Evolutionary conservation across 2,797 vertebrate species (phyloP), one percentile per base, ranked within the genome.

Genomic region (Coreius guichenoti): DNA sequence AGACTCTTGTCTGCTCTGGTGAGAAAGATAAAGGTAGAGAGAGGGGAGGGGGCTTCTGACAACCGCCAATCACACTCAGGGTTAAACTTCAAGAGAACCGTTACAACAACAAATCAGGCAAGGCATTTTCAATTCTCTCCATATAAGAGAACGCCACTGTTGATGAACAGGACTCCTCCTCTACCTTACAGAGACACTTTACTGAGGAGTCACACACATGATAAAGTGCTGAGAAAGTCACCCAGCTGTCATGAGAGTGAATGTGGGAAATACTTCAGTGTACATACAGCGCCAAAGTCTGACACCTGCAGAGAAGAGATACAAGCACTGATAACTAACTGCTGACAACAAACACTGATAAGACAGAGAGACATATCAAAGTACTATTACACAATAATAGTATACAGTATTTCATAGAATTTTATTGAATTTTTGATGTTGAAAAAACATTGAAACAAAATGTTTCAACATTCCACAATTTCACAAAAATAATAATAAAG

Each of bases 141-240:
- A 43, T 43, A n/a, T 70, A n/a, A 8, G 21, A 69, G 31, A 81
- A 68, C 13, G 13, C 26, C 31, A 43, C 3, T 39, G 33, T 6
- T 70, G 51, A 61, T 82, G n/a, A 81, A 47, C 19, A 1, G 31
- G 29, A 39, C 78, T 86, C 77, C 70, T 54, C 79, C 49, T 69
- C n/a, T 36, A 51, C 7, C 36, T 23, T 45, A 16, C 16, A 80
- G n/a, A 47, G 29, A 49, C 19, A 29, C 29, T 45, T 49, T 21
- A 67, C 19, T 68, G 72, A 84, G 23, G 12, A 77, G n/a, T 36
- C 33, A 39, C 29, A 9, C 84, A 39, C 5, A 43, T 21, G 39
- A 11, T 43, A n/a, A 45, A 70, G 23, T 70, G 39, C 39, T 73
- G 70, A 73, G 7, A 73, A 83, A 43, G 74, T 51, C n/a, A 63